Percentiles rank a stretch among this genome's conserved stretches.
These are phyloP conservation scores for Pogonus chalceus DNA, from an alignment of 1,140 invertebrate species.

Conservation along the genomic window DNA sequence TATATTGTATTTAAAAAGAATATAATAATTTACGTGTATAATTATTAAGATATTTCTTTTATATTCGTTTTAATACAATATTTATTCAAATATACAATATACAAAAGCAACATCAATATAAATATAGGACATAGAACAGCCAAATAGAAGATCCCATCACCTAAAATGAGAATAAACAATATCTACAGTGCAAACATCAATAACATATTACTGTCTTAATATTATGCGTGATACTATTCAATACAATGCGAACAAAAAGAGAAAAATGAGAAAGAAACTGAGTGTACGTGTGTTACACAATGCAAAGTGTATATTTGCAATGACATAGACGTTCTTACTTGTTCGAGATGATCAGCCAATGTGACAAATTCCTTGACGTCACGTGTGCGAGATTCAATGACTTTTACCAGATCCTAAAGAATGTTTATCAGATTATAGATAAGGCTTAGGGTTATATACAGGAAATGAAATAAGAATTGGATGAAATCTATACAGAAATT, in stretches of 20 bases:
- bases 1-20: too few species aligned
- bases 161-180: not conserved
- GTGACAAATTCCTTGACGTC: constrained; percentile 62
- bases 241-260: not conserved
- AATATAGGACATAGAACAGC: constrained; percentile 1
- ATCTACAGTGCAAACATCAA: not conserved
- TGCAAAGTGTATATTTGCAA: constrained; percentile 23
- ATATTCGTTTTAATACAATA: too few species aligned
- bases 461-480: too few species aligned
- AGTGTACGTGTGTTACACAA: not conserved
- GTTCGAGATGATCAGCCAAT: constrained; percentile 69
- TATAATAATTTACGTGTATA: too few species aligned
- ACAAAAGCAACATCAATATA: not conserved
- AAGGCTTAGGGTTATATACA: too few species aligned
- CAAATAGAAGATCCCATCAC: not conserved
- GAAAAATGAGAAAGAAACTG: not conserved
- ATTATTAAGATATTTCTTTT: too few species aligned
- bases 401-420: constrained; percentile 61
- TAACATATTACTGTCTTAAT: too few species aligned
- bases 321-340: constrained; percentile 56
- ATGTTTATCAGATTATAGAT: too few species aligned
- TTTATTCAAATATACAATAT: too few species aligned
- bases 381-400: constrained; percentile 57
- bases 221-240: not conserved
- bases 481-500: too few species aligned